Conservation (phyloP, 2,113 vertebrate genomes). For the Nothocercus julius region DNA sequence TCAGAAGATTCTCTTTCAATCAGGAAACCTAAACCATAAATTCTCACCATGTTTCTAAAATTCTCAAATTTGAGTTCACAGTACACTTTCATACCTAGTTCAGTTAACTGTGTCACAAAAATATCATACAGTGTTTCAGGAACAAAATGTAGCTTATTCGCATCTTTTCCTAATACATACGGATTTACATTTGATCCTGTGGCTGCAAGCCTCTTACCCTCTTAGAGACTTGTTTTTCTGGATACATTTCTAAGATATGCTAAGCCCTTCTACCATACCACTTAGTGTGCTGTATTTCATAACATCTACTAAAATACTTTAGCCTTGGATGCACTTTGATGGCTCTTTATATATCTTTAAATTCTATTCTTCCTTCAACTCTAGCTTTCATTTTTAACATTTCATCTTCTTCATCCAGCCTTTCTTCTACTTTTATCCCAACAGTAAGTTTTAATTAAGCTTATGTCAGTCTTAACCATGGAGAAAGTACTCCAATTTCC, state of each 20-base stretch:
- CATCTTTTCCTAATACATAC: not conserved
- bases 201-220: not conserved
- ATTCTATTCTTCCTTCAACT: not conserved
- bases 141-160: not conserved
- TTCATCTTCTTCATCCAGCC: not conserved
- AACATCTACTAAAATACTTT: not conserved
- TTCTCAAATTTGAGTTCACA: not conserved
- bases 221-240: not conserved
- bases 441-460: not conserved
- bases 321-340: not conserved
- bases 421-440: not conserved
- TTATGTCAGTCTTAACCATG: fast-evolving
- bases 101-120: not conserved
- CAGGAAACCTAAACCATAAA: not conserved
- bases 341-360: not conserved
- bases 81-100: not conserved
- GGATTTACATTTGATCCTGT: not conserved
- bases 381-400: not conserved
- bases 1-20: not conserved
- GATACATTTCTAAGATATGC: not conserved
- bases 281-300: not conserved
- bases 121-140: not conserved
- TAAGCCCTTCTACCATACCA: not conserved
- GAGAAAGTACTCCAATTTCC: not conserved
- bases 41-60: not conserved